Conservation (phyloP, 2,797 vertebrate genomes). For the Neomorphus geoffroyi region DNA sequence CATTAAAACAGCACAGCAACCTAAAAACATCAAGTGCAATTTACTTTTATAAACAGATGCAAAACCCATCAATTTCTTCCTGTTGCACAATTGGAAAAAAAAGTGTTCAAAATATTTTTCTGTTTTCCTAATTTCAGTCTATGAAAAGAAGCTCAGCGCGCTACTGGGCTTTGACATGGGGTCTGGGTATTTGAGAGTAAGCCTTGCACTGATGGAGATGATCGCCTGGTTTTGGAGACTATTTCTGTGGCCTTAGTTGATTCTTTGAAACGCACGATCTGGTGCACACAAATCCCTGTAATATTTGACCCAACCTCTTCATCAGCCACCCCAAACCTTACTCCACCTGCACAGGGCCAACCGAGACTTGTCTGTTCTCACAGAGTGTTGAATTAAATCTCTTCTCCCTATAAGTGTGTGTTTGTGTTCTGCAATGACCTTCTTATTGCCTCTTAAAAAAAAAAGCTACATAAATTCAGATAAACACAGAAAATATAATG, state of each 20-base stretch:
- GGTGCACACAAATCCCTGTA: not conserved
- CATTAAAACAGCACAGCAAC: not conserved
- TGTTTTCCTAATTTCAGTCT: not conserved
- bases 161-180: not conserved
- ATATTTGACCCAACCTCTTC: not conserved
- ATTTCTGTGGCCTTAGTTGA: not conserved
- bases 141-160: not conserved
- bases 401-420: not conserved
- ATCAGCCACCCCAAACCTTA: not conserved
- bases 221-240: not conserved
- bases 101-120: not conserved
- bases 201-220: not conserved
- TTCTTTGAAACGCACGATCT: not conserved
- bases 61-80: not conserved
- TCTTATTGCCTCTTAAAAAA: not conserved
- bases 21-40: not conserved
- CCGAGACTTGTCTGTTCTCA: not conserved
- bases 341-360: not conserved
- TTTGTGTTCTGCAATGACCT: not conserved
- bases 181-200: not conserved
- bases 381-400: not conserved
- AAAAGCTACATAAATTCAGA: not conserved
- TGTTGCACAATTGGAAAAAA: not conserved
- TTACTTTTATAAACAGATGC: not conserved
- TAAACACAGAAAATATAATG: not conserved